A percentile compares a stretch with the other conserved stretches of the same genome.
Evolutionary conservation across 2,113 vertebrate species (phyloP).

Genomic region (Raja brachyura): DNA sequence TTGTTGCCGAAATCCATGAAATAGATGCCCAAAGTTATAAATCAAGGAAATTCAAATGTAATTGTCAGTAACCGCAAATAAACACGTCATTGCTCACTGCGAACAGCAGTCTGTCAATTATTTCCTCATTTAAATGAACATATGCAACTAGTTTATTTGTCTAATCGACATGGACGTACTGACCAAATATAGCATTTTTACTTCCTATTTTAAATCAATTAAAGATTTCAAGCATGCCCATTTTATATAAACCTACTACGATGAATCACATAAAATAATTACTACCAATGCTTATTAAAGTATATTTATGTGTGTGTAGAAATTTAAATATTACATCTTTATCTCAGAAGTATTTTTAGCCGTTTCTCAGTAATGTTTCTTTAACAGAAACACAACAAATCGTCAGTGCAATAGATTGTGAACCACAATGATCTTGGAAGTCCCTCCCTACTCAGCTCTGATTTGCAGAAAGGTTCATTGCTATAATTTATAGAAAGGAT

Average conservation of each 20-base stretch:
- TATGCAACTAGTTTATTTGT: neutral
- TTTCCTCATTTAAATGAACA: neutral
- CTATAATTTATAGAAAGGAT: slow-evolving; percentile 31
- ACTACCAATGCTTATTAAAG: neutral
- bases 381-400: slow-evolving; percentile 21
- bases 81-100: neutral
- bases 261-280: neutral
- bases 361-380: neutral
- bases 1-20: neutral
- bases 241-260: neutral
- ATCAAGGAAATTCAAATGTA: neutral
- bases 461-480: slow-evolving; percentile 12
- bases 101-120: neutral
- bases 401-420: neutral
- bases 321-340: neutral
- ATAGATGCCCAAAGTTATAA: neutral
- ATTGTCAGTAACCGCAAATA: neutral
- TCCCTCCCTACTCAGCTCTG: slow-evolving; percentile 13
- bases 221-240: neutral
- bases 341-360: neutral
- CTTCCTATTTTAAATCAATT: neutral
- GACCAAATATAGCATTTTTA: neutral
- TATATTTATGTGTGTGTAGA: too few species aligned
- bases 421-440: slow-evolving; percentile 12
- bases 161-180: neutral